These are phyloP conservation scores for Beris morrisii DNA, from an alignment of 2,888 invertebrate genomes.

Conservation along the genomic window DNA sequence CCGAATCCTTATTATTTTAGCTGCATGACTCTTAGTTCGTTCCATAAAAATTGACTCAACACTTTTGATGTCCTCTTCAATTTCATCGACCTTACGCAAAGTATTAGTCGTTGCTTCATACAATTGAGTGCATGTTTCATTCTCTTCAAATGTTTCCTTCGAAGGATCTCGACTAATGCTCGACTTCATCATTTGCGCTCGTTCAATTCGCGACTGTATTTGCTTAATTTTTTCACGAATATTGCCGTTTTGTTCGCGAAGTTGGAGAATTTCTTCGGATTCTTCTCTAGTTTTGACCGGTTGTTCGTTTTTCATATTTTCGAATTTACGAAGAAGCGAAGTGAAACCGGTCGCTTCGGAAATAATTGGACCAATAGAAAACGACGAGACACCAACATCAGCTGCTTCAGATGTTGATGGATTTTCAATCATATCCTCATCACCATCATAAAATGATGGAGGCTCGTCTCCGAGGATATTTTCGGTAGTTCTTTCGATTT, in stretches of 20 bases:
- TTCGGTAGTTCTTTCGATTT: conserved; percentile 18
- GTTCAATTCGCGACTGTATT: conserved; percentile 15
- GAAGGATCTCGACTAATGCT: not conserved
- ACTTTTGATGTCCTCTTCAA: conserved; percentile 19
- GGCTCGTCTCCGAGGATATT: not conserved
- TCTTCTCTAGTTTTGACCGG: conserved; percentile 4
- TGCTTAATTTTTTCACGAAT: conserved; percentile 21
- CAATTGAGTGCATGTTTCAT: conserved; percentile 17
- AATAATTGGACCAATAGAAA: not conserved
- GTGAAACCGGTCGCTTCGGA: conserved; percentile 11
- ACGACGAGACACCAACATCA: not conserved
- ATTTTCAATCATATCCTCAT: not conserved
- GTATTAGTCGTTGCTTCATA: conserved; percentile 15
- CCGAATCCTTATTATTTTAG: not conserved
- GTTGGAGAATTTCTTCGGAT: conserved; percentile 17
- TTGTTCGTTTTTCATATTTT: conserved; percentile 3
- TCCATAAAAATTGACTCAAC: conserved; percentile 12
- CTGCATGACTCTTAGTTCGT: too few species aligned
- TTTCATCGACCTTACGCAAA: conserved; percentile 13
- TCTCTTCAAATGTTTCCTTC: conserved; percentile 18
- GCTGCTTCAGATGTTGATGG: not conserved
- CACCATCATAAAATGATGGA: not conserved
- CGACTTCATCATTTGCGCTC: not conserved
- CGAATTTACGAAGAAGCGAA: conserved; percentile 20
- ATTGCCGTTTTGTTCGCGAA: conserved; percentile 10